Evolutionary conservation across 2,113 vertebrate species (phyloP), one percentile per base, ranked within the genome.

Genomic region (Pholis gunnellus): DNA sequence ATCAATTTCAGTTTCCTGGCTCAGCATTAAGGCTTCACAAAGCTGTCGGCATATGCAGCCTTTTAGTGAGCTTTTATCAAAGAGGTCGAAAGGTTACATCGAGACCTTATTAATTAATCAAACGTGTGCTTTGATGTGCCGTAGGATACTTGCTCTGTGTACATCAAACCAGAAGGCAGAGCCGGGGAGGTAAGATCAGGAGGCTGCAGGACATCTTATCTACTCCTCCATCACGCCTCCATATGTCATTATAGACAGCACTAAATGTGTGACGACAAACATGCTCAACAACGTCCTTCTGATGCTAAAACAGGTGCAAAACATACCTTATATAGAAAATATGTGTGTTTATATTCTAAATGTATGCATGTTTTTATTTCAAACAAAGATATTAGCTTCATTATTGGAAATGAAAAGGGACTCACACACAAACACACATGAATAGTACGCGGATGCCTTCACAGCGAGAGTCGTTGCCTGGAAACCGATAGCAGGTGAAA

Each of bases 401-500:
- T 63, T 59, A 67, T 70, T 54, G 42, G 18, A 65, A 10, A 20
- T 17, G n/a, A 7, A 34, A 59, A 64, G 25, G 42, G 44, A 44
- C 27, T 22, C 27, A 65, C 14, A 20, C 2, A 1, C 27, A 56
- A 15, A 46, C 66, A 44, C 31, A 72, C 31, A 54, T 38, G 40
- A 68, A 36, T 5, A 14, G 44, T 18, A 10, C 42, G 44, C 2
- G 31, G 27, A 83, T 71, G 73, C 57, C 84, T 64, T 80, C 46
- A 77, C 36, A 72, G 72, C 9, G 6, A 57, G 18, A 20, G 68
- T 63, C 69, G 88, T 93, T 91, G 85, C 89, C 69, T 79, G 11
- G 89, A 86, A 78, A 90, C 88, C 40, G 68, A 27, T 4, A 67
- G 29, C 67, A 64, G 67, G 71, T 83, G 57, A 44, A 67, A 54